Base-by-base conservation (phyloP, 1,140 invertebrate genomes). In the Pseudomyrmex dendroicus region DNA sequence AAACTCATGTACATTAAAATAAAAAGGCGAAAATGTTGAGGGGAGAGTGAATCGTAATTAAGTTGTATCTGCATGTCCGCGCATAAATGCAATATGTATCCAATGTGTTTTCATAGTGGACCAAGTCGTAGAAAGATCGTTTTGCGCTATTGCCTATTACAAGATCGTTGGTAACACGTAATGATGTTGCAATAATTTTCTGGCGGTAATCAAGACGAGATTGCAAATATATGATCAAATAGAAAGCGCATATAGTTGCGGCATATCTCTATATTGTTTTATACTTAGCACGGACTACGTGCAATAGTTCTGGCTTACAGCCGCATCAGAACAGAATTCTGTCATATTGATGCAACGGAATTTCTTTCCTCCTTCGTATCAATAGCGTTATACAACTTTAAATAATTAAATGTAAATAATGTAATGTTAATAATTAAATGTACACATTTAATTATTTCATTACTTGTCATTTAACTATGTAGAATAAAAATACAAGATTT, bases 111-210 rank as follows among this genome's bases (percentile, higher is more conserved):
- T 61, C 0, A 25, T 35, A 54, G 13, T 67, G 25, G 73, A 2
- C 9, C 17, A 35, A 2, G 8, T 62, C 67, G 48, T 72, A 77
- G 80, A 83, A 66, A 57, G 52, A 57, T 12, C 63, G 17, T 72
- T 85, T 82, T 88, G 77, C 73, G 83, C 86, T 63, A 20, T 20
- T 52, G 78, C 62, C 84, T 88, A 44, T 89, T 85, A 86, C 87
- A 85, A 85, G 87, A 88, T 85, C 17, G 83, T 59, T 78, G 73
- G 77, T 64, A 74, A 61, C 68, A 56, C 59, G 59, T 46, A 17
- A 15, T 22, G 25, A 5, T 88, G 87, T 88, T 52, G 87, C 64
- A 89, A 89, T 85, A 85, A 89, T 89, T 88, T 89, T 85, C 86
- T 59, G 78, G 56, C 48, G 62, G 83, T 88, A 88, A 85, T 88